Conservation (phyloP, 2,888 invertebrate species). For the Pandemis corylana region DNA sequence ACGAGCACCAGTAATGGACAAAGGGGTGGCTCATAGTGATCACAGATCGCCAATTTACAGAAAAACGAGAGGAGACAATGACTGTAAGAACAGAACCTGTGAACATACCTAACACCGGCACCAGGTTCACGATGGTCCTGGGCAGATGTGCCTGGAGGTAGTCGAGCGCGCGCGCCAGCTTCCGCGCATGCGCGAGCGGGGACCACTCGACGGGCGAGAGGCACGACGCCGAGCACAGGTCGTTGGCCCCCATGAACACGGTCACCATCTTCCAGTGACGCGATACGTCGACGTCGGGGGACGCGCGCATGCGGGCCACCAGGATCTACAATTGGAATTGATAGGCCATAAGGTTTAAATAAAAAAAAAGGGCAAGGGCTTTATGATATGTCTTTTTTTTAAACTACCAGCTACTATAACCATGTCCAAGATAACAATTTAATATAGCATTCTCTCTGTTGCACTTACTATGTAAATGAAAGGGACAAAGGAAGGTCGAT, state of each 20-base stretch:
- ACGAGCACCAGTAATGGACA: no score
- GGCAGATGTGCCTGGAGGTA: constrained; percentile 87
- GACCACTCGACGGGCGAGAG: constrained; percentile 85
- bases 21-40: no score
- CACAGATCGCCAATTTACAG: no score
- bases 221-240: constrained; percentile 90
- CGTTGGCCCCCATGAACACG: constrained; percentile 90
- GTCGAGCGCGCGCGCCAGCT: constrained; percentile 87
- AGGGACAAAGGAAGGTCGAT: no score
- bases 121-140: constrained; percentile 88
- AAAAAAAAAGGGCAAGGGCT: no score
- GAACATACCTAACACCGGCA: constrained; percentile 88
- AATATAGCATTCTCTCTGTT: no score
- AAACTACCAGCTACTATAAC: no score
- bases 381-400: no score
- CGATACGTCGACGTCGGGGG: constrained; percentile 85
- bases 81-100: background rate
- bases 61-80: no score
- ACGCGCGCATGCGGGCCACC: constrained; percentile 86
- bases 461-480: no score
- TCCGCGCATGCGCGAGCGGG: constrained; percentile 85
- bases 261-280: constrained; percentile 92
- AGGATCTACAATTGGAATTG: constrained; percentile 73
- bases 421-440: no score
- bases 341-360: no score